Conservation (phyloP, 2,797 vertebrate species). For the Emydoidea blandingii region DNA sequence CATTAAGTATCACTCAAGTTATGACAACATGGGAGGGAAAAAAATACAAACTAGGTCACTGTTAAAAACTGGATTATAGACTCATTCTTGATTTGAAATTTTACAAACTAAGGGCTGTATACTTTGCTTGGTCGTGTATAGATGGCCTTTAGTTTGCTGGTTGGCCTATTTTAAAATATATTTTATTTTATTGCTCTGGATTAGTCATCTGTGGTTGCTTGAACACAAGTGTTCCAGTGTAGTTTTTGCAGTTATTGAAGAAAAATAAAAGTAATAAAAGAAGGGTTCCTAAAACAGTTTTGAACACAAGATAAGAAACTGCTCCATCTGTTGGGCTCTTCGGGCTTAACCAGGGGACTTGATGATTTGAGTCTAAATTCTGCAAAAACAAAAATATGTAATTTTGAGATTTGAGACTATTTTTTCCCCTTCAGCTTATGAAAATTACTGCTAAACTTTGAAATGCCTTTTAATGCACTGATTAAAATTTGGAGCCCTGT, state of each 20-base stretch:
- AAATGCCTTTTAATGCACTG: background rate
- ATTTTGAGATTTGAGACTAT: background rate
- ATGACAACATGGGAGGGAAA: background rate
- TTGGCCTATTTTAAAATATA: background rate
- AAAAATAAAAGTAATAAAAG: background rate
- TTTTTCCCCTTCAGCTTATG: background rate
- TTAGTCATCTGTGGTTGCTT: background rate
- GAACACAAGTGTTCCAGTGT: background rate
- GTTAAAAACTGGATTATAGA: background rate
- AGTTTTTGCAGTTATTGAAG: background rate
- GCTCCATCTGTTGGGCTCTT: background rate
- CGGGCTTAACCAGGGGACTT: background rate
- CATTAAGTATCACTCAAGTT: background rate
- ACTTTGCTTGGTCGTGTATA: background rate
- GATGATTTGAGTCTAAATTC: background rate
- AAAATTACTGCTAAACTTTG: background rate
- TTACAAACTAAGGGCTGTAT: background rate
- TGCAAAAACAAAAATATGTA: background rate
- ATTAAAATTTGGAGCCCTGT: background rate
- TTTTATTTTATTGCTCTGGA: background rate
- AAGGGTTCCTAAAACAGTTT: conserved; percentile 8
- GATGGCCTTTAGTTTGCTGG: background rate
- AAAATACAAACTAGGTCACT: background rate
- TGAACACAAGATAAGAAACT: background rate
- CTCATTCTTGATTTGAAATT: background rate